Conservation (phyloP, 2,888 invertebrate species). For the Glaucopsyche alexis region DNA sequence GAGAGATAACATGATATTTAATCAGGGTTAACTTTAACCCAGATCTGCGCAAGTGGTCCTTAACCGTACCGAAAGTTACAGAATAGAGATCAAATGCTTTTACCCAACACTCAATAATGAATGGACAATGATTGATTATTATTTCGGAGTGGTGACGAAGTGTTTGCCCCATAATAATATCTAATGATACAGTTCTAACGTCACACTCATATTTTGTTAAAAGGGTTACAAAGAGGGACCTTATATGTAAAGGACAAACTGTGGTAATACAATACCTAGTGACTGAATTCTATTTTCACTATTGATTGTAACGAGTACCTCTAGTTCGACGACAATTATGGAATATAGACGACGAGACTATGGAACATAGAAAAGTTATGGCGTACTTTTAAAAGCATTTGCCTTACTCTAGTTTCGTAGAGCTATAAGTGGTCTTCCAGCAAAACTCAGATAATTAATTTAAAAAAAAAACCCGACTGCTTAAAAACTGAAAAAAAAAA, state of each 20-base stretch:
- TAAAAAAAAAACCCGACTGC: no score
- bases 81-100: slow-evolving; percentile 18
- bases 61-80: neutral
- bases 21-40: no score
- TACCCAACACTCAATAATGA: neutral
- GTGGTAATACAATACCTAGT: neutral
- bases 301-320: neutral
- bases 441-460: no score
- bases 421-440: no score
- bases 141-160: neutral
- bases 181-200: slow-evolving; percentile 1
- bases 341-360: no score
- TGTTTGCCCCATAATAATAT: slow-evolving; percentile 14
- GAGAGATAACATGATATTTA: no score
- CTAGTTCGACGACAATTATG: no score
- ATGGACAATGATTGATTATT: slow-evolving; percentile 18
- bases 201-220: slow-evolving; percentile 8
- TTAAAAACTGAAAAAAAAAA: no score
- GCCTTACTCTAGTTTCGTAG: no score
- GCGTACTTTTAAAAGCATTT: no score
- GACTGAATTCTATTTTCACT: neutral
- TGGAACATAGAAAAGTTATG: no score
- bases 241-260: neutral
- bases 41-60: neutral
- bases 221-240: neutral